Base-by-base conservation (phyloP, 2,113 vertebrate species). In the Dasyornis broadbenti region DNA sequence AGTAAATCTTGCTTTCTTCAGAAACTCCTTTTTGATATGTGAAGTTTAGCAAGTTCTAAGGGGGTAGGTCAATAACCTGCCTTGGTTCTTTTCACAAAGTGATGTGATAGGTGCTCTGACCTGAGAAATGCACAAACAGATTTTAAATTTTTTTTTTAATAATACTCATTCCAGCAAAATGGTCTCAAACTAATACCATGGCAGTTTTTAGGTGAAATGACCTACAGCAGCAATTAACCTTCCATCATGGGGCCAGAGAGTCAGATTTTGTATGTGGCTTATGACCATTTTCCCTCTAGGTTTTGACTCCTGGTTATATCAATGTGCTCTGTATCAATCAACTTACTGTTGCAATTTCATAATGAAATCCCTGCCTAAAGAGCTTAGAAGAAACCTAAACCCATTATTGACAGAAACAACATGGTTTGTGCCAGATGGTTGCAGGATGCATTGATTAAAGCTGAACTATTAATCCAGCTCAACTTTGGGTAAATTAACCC, bases 341-440 rank as follows among this genome's bases (percentile, higher is more conserved):
- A 68, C 45, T 69, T 82, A 45, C 21, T 79, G 44, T 92, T 92
- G 47, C 75, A 68, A 75, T 92, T 95, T 94, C 68, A 28, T 91
- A 52, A 92, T 83, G 39, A 92, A 92, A 88, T 92, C n/a, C n/a
- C 33, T 86, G n/a, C 31, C 30, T 81, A 76, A 96, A 94, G 61
- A 89, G 47, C 66, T 90, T 94, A 92, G 54, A 70, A 83, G 66
- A 81, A 94, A 70, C 35, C n/a, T 82, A 95, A 80, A 60, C 70
- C 10, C 20, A 5, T 68, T 95, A 71, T 57, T 92, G 81, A 85
- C 45, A 71, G 80, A 84, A 94, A 50, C 57, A 92, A n/a, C 4
- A 4, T 35, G 30, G 35, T 89, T 80, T 66, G 28, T 78, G 54
- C 49, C 91, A 86, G 70, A 54, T 86, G 69, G 53, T 60, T 44